Evolutionary conservation across 2,888 invertebrate species (phyloP).

Genomic region (Morpho achilles): DNA sequence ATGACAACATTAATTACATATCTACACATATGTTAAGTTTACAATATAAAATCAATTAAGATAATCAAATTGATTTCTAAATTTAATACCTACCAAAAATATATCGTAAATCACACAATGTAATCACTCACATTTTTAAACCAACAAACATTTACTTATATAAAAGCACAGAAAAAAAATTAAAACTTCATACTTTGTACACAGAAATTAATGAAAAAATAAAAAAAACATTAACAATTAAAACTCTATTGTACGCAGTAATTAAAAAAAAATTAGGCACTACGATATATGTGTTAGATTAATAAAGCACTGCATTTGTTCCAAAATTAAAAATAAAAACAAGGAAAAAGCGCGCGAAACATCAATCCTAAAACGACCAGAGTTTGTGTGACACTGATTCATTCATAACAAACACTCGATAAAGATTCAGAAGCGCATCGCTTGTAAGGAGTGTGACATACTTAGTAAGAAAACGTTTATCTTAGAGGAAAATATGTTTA

Average conservation of each 20-base stretch:
- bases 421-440: conserved; percentile 34
- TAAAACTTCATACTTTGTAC: background rate
- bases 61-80: background rate
- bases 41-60: conserved; percentile 2
- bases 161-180: background rate
- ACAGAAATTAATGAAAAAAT: background rate
- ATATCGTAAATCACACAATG: background rate
- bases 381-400: conserved; percentile 31
- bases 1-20: conserved; percentile 1
- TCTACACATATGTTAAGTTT: background rate
- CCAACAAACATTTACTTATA: no score
- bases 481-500: background rate
- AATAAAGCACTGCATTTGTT: background rate
- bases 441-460: conserved; percentile 23
- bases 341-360: conserved; percentile 23
- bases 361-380: conserved; percentile 29
- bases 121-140: background rate
- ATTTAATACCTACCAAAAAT: conserved; percentile 2
- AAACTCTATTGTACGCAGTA: background rate
- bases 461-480: conserved; percentile 13
- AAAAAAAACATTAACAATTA: background rate
- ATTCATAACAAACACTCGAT: conserved; percentile 36
- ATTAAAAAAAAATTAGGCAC: background rate
- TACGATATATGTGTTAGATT: background rate
- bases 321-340: conserved; percentile 12